Conservation (phyloP, 2,888 invertebrate species). For the Plutella xylostella region DNA sequence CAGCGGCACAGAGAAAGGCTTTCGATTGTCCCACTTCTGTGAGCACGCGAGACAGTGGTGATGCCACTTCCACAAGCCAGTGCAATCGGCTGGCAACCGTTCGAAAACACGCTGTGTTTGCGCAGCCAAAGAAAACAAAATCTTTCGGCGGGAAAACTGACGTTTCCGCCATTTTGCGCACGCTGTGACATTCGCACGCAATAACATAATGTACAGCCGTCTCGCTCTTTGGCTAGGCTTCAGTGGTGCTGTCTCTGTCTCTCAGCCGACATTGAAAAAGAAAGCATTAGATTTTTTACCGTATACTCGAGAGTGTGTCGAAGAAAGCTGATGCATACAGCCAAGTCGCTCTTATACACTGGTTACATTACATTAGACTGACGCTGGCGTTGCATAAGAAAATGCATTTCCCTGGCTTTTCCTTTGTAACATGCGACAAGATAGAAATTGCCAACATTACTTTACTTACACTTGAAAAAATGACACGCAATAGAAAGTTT, state of each 20-base stretch:
- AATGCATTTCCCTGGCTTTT: slow-evolving; percentile 49
- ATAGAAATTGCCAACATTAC: slow-evolving; percentile 19
- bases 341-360: neutral
- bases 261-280: slow-evolving; percentile 62
- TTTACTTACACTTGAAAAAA: neutral
- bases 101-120: slow-evolving; percentile 26
- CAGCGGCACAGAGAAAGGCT: slow-evolving; percentile 65
- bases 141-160: slow-evolving; percentile 41
- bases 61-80: slow-evolving; percentile 35
- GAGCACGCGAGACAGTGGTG: slow-evolving; percentile 55
- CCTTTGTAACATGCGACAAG: slow-evolving; percentile 18
- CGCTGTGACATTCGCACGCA: slow-evolving; percentile 39
- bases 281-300: slow-evolving; percentile 58
- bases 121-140: slow-evolving; percentile 27
- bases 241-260: slow-evolving; percentile 30
- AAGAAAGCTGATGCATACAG: slow-evolving; percentile 47
- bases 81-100: no score
- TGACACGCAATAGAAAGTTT: slow-evolving; percentile 7
- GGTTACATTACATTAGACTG: slow-evolving; percentile 10
- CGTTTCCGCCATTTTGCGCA: slow-evolving; percentile 36
- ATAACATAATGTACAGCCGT: slow-evolving; percentile 34
- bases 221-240: slow-evolving; percentile 32
- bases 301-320: slow-evolving; percentile 53
- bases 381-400: slow-evolving; percentile 59
- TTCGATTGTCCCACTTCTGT: slow-evolving; percentile 68